phyloP scores from a whole-genome alignment of 2,797 vertebrate genomes.

The Gymnodraco acuticeps region DNA sequence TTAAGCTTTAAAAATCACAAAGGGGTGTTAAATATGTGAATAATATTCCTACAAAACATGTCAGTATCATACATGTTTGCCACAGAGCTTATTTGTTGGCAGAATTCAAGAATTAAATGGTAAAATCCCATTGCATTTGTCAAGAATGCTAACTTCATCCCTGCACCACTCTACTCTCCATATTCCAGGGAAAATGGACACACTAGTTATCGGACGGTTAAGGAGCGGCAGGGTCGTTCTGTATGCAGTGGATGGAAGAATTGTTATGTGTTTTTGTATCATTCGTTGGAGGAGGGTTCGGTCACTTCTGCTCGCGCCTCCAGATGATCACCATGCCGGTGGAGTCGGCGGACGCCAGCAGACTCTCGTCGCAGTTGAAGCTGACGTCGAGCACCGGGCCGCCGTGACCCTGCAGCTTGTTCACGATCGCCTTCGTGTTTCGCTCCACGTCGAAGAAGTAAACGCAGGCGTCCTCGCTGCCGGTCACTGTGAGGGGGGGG shows the following conservation, averaged over 20 bases:
- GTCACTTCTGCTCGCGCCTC: slow-evolving; percentile 94
- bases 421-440: slow-evolving; percentile 92
- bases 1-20: no score
- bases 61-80: no score
- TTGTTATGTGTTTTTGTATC: background rate
- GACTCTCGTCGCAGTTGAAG: slow-evolving; percentile 96
- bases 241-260: slow-evolving; percentile 52
- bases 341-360: slow-evolving; percentile 93
- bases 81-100: no score
- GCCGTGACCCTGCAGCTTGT: slow-evolving; percentile 96
- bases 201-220: slow-evolving; percentile 61
- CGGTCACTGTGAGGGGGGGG: slow-evolving; percentile 87
- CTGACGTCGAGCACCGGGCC: slow-evolving; percentile 93
- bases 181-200: slow-evolving; percentile 65
- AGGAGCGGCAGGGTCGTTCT: slow-evolving; percentile 37
- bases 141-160: no score
- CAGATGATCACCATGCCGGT: slow-evolving; percentile 96
- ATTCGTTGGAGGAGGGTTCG: slow-evolving; percentile 11
- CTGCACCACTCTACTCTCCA: no score
- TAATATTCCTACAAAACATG: no score
- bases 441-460: slow-evolving; percentile 97
- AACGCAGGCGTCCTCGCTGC: slow-evolving; percentile 94
- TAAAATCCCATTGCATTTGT: no score
- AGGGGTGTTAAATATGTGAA: no score
- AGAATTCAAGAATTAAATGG: no score